A percentile compares a stretch with the other conserved stretches of the same genome.
Evolutionary conservation across 2,888 invertebrate species (phyloP).

Genomic region (Erpobdella octoculata): DNA sequence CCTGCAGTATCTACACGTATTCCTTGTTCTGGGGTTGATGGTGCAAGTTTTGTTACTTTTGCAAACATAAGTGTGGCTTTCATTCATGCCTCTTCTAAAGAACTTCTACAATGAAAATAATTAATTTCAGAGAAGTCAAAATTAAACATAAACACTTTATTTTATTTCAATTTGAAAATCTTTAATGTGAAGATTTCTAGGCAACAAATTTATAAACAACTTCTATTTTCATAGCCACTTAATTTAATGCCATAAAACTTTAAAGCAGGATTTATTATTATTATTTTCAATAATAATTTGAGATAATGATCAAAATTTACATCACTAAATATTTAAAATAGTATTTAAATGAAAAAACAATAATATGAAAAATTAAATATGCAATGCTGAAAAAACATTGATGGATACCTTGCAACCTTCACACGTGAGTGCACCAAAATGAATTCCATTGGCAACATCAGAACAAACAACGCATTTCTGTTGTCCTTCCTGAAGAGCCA

Average conservation of each 20-base stretch:
- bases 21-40: slow-evolving; percentile 32
- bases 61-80: slow-evolving; percentile 32
- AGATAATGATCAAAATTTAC: too few species aligned
- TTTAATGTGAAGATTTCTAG: too few species aligned
- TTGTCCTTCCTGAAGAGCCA: slow-evolving; percentile 34
- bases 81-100: slow-evolving; percentile 34
- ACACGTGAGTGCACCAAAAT: slow-evolving; percentile 51
- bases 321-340: too few species aligned
- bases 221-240: too few species aligned
- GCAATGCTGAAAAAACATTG: too few species aligned
- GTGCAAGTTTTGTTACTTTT: slow-evolving; percentile 31
- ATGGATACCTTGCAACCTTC: slow-evolving; percentile 50
- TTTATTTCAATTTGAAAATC: too few species aligned
- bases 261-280: too few species aligned
- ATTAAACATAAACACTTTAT: neutral
- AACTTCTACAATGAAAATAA: slow-evolving; percentile 31
- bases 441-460: slow-evolving; percentile 38
- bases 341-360: too few species aligned
- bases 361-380: too few species aligned
- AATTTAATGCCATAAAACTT: too few species aligned
- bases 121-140: neutral
- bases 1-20: slow-evolving; percentile 30
- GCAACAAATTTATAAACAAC: too few species aligned
- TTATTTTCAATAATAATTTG: too few species aligned
- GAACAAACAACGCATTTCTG: slow-evolving; percentile 36